These are phyloP conservation scores for Mustela nigripes DNA, from an alignment of 2,113 vertebrate species.

Conservation along the genomic window DNA sequence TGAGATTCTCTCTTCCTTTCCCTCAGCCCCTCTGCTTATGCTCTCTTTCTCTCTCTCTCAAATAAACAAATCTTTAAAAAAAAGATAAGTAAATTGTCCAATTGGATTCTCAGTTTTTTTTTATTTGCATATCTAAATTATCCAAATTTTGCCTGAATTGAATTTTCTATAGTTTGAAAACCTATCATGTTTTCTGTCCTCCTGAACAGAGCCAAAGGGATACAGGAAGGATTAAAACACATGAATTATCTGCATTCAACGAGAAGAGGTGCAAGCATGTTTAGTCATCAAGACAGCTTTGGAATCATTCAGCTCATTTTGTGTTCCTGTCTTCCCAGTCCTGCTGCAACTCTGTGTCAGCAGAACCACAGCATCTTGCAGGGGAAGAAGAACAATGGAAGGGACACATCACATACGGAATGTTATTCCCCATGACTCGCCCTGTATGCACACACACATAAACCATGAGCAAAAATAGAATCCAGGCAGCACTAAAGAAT, in stretches of 20 bases:
- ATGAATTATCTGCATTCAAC: background rate
- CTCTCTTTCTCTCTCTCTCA: too few species aligned
- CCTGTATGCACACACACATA: background rate
- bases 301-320: background rate
- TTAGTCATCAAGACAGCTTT: background rate
- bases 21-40: too few species aligned
- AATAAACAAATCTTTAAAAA: background rate
- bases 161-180: background rate
- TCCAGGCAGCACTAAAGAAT: background rate
- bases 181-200: background rate
- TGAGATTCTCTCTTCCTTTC: too few species aligned
- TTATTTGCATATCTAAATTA: background rate
- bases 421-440: fast-evolving
- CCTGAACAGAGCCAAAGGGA: background rate
- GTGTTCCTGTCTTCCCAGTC: fast-evolving
- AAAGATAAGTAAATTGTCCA: background rate
- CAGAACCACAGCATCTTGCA: background rate
- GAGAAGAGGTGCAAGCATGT: background rate
- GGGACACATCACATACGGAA: fast-evolving
- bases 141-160: background rate
- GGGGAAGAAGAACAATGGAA: background rate
- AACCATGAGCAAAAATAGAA: background rate
- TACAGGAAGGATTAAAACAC: background rate
- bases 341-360: background rate
- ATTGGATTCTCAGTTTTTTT: background rate